These are phyloP conservation scores for Tenebrio molitor DNA, from an alignment of 1,140 invertebrate species.

Conservation along the genomic window DNA sequence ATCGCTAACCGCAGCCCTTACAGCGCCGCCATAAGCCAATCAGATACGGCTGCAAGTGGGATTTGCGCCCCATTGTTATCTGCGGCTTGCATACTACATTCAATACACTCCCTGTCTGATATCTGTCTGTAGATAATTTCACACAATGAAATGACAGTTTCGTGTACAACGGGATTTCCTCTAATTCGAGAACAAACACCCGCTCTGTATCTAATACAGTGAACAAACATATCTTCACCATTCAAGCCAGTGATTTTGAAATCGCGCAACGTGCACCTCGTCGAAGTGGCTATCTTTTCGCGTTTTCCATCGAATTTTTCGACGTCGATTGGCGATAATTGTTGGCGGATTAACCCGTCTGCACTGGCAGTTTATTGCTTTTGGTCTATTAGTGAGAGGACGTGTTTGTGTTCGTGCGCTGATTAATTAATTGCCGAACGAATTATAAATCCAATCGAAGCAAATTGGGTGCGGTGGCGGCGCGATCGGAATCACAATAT, in stretches of 20 bases:
- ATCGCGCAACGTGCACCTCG: constrained; percentile 4
- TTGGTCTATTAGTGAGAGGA: constrained; percentile 19
- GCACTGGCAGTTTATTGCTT: constrained; percentile 31
- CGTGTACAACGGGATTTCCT: constrained; percentile 52
- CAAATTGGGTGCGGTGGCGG: neutral
- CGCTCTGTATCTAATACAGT: constrained; percentile 45
- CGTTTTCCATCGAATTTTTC: constrained; percentile 1
- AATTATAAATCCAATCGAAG: constrained; percentile 1
- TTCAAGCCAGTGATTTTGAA: constrained; percentile 49
- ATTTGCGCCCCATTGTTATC: constrained; percentile 44
- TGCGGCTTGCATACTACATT: constrained; percentile 46
- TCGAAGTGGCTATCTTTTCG: neutral
- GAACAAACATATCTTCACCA: constrained; percentile 52
- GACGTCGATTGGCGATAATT: neutral
- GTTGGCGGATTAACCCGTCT: constrained; percentile 18
- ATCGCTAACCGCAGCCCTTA: too few species aligned
- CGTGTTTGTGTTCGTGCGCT: constrained; percentile 27
- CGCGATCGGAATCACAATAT: too few species aligned
- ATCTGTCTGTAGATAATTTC: constrained; percentile 51
- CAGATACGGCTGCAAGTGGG: constrained; percentile 29
- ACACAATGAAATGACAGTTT: constrained; percentile 51
- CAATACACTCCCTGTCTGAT: constrained; percentile 48
- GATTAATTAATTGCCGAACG: constrained; percentile 12
- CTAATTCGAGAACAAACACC: constrained; percentile 51
- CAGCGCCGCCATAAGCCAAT: constrained; percentile 11